phyloP scores from a whole-genome alignment of 2,797 vertebrate genomes.

The Lates japonicus region DNA sequence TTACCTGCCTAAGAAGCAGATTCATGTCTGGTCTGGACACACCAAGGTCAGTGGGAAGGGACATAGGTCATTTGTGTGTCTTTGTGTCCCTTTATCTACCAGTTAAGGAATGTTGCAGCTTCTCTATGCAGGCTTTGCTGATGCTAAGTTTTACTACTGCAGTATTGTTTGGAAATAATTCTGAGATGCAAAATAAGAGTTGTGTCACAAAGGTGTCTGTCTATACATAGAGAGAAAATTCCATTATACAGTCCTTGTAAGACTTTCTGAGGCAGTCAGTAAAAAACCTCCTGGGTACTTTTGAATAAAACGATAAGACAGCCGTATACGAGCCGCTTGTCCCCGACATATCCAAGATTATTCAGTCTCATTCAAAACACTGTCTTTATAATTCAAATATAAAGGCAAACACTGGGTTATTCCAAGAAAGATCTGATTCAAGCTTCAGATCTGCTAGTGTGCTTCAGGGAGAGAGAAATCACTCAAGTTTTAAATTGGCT shows the following conservation, averaged over 20 bases:
- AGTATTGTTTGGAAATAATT: not conserved
- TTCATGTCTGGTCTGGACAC: slow-evolving; percentile 98
- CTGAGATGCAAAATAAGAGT: not conserved
- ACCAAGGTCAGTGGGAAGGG: slow-evolving; percentile 89
- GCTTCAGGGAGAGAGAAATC: slow-evolving; percentile 61
- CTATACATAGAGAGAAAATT: slow-evolving; percentile 6
- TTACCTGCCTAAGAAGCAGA: slow-evolving; percentile 98
- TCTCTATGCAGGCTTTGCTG: not conserved
- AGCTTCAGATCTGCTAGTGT: slow-evolving; percentile 40
- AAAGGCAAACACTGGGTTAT: slow-evolving; percentile 44
- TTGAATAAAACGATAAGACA: slow-evolving; percentile 28
- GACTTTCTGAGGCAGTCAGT: slow-evolving; percentile 12
- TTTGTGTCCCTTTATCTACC: not conserved
- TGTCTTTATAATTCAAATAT: slow-evolving; percentile 49
- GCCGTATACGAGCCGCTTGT: not conserved
- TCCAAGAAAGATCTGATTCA: slow-evolving; percentile 52
- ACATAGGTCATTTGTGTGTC: not conserved
- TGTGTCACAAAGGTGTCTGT: not conserved
- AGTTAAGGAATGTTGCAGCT: not conserved
- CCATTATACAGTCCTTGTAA: slow-evolving; percentile 15
- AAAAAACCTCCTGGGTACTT: slow-evolving; percentile 26
- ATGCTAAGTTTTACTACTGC: not conserved
- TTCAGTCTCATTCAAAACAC: slow-evolving; percentile 49
- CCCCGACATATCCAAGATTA: slow-evolving; percentile 33
- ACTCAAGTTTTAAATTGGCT: slow-evolving; percentile 73